These are phyloP conservation scores for Tiaroga cobitis DNA, from an alignment of 2,797 vertebrate species.

Conservation along the genomic window DNA sequence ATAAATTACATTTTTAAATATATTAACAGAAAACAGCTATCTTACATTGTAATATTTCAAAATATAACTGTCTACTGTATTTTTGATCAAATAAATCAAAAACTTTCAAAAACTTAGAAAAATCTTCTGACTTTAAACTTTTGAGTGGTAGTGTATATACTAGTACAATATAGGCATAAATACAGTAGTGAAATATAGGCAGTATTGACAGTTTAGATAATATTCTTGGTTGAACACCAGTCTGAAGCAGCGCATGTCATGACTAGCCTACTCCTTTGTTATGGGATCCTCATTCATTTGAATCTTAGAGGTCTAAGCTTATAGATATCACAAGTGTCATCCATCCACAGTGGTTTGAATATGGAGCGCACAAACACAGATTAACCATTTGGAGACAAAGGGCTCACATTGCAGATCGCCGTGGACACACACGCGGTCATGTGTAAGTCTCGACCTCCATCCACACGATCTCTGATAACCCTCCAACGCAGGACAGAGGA, in stretches of 20 bases:
- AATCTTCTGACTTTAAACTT: neutral
- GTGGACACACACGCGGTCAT: neutral
- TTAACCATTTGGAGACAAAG: constrained; percentile 53
- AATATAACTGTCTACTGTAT: neutral
- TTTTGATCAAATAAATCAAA: too few relatives aligned
- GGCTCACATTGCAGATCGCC: constrained; percentile 60
- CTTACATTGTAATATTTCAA: neutral
- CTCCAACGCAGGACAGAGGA: constrained; percentile 66
- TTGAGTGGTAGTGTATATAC: too few relatives aligned
- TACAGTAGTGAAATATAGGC: too few relatives aligned
- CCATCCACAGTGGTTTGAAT: constrained; percentile 28
- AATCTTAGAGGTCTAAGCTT: too few relatives aligned
- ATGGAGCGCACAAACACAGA: constrained; percentile 53
- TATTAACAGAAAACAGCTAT: neutral
- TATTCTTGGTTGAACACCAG: neutral
- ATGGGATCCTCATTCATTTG: neutral
- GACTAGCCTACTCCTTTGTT: constrained; percentile 1
- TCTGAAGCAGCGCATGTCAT: constrained; percentile 1
- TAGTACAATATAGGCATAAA: neutral
- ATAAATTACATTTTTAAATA: neutral
- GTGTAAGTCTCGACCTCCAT: constrained; percentile 13
- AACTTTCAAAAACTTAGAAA: neutral
- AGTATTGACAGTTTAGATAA: neutral
- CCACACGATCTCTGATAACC: constrained; percentile 69
- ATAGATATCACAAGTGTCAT: too few relatives aligned